Conservation (phyloP, 1,140 invertebrate genomes). For the Lordiphosa clarofinis region DNA sequence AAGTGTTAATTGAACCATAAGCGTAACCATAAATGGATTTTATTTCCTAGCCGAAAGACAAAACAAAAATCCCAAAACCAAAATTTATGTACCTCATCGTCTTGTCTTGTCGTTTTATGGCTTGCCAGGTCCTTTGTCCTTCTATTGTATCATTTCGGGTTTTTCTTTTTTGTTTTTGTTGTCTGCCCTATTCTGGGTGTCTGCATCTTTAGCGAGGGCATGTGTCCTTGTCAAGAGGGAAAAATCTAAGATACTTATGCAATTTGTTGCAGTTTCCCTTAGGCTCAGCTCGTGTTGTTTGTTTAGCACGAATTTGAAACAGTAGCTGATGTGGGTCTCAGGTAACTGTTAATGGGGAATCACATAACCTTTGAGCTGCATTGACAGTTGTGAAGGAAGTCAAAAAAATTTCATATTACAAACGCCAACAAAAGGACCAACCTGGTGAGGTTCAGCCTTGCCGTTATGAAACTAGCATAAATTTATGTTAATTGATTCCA, state of each 20-base stretch:
- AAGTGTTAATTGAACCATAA: conserved; percentile 79
- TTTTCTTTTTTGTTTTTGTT: conserved; percentile 18
- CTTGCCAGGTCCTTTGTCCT: conserved; percentile 35
- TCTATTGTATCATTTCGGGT: conserved; percentile 35
- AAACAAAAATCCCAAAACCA: conserved; percentile 55
- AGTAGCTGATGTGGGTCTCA: conserved; percentile 37
- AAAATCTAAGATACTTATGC: conserved; percentile 60
- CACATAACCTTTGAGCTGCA: conserved; percentile 31
- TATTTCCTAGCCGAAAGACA: conserved; percentile 61
- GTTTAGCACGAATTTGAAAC: conserved; percentile 33
- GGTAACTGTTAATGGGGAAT: conserved; percentile 21
- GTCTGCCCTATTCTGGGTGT: conserved; percentile 38
- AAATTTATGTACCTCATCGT: conserved; percentile 58
- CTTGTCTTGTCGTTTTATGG: conserved; percentile 47
- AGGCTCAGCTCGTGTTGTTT: conserved; percentile 36
- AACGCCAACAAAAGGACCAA: too few relatives aligned
- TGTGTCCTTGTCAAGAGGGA: conserved; percentile 43
- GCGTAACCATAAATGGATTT: conserved; percentile 79
- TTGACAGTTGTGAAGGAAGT: too few relatives aligned
- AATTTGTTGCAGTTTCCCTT: conserved; percentile 65
- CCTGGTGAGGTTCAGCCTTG: too few relatives aligned
- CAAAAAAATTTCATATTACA: too few relatives aligned
- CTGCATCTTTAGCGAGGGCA: conserved; percentile 45
- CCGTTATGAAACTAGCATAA: too few relatives aligned
- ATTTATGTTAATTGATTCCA: too few relatives aligned